Evolutionary conservation across 1,140 invertebrate species (phyloP).

Genomic region (Delia radicum): DNA sequence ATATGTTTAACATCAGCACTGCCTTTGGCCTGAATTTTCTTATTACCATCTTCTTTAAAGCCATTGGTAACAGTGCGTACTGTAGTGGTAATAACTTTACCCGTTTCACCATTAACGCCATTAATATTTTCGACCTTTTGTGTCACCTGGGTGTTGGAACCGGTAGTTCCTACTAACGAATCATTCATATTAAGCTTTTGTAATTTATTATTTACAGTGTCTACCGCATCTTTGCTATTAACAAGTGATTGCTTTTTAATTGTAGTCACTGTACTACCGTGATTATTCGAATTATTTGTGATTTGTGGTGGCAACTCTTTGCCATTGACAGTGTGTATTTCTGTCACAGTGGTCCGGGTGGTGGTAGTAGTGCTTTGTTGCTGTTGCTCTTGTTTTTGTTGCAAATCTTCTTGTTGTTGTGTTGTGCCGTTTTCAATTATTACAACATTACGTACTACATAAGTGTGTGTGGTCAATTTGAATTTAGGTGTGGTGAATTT

Average conservation of each 20-base stretch:
- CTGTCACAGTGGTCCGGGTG: conserved; percentile 31
- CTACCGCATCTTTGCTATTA: neutral
- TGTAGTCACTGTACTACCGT: conserved; percentile 19
- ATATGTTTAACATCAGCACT: conserved; percentile 38
- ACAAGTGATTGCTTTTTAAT: neutral
- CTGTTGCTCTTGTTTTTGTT: conserved; percentile 32
- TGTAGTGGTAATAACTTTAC: conserved; percentile 9
- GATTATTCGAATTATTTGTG: neutral
- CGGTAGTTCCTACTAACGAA: neutral
- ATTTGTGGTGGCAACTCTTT: conserved; percentile 14
- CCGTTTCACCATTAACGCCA: neutral
- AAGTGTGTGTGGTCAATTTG: conserved; percentile 20
- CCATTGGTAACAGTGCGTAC: conserved; percentile 33
- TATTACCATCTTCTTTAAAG: conserved; percentile 30
- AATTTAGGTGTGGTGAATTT: neutral
- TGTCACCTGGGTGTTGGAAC: neutral
- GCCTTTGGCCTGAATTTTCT: conserved; percentile 33
- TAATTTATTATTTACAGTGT: neutral
- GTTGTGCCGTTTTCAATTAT: neutral
- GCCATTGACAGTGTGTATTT: conserved; percentile 32
- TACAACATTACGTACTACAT: conserved; percentile 14
- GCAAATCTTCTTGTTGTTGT: neutral
- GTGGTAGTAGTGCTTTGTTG: conserved; percentile 22
- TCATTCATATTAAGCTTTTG: neutral
- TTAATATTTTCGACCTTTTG: neutral